Evolutionary conservation across 2,113 vertebrate genomes (phyloP).

Genomic region (Columbina picui): DNA sequence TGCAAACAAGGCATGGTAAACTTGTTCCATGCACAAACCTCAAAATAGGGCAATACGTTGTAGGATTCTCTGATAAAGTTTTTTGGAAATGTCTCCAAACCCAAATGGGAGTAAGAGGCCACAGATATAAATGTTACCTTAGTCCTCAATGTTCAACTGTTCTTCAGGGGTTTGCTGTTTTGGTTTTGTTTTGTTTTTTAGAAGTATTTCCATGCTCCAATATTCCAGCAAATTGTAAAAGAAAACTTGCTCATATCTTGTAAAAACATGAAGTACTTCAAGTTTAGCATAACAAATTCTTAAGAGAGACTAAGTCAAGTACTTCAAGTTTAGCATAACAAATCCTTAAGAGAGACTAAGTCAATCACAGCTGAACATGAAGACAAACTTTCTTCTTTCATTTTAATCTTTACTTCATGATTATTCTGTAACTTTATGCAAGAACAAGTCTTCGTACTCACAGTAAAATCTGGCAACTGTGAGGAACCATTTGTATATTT

Average conservation of each 20-base stretch:
- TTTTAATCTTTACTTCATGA: neutral
- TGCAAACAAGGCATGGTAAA: neutral
- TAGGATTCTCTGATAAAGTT: neutral
- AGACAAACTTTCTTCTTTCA: neutral
- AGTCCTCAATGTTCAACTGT: neutral
- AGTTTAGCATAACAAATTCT: neutral
- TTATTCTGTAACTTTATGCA: neutral
- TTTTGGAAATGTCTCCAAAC: neutral
- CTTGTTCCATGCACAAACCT: neutral
- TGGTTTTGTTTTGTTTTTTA: neutral
- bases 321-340: neutral
- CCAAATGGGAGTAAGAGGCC: neutral
- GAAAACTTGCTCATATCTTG: neutral
- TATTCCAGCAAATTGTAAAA: neutral
- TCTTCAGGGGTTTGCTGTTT: neutral
- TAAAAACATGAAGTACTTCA: neutral
- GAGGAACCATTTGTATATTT: neutral
- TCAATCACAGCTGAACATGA: neutral
- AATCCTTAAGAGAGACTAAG: neutral
- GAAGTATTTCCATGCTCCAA: neutral
- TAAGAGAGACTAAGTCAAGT: neutral
- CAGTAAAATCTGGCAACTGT: neutral
- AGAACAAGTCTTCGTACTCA: neutral
- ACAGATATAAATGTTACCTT: neutral
- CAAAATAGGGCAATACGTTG: neutral